Conservation (phyloP, 2,888 invertebrate species). For the Steinernema scapterisci region DNA sequence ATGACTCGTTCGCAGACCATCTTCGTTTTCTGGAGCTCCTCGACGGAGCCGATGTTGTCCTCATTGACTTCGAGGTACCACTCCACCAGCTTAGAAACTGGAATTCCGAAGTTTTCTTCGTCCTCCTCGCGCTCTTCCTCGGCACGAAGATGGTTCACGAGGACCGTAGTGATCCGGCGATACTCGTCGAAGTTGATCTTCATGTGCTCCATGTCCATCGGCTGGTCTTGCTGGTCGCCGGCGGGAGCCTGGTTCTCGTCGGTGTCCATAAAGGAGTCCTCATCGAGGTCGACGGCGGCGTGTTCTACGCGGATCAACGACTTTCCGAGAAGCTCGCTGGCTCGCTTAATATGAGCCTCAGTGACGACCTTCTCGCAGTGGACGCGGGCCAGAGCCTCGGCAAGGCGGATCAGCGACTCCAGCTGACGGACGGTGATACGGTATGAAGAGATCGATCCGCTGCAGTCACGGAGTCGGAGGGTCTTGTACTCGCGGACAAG, state of each 20-base stretch:
- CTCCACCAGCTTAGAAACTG: conserved; percentile 76
- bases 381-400: conserved; percentile 94
- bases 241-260: not conserved
- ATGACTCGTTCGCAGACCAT: conserved; percentile 89
- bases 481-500: conserved; percentile 87
- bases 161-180: conserved; percentile 85
- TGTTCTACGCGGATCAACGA: conserved; percentile 84
- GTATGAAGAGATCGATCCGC: conserved; percentile 37
- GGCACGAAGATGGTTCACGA: conserved; percentile 85
- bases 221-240: not conserved
- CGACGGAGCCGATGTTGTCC: conserved; percentile 75
- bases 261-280: conserved; percentile 72
- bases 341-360: conserved; percentile 86
- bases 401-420: conserved; percentile 90
- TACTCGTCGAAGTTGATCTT: conserved; percentile 88
- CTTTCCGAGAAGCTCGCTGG: conserved; percentile 86
- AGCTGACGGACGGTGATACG: conserved; percentile 94
- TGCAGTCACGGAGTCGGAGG: conserved; percentile 81
- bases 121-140: conserved; percentile 74
- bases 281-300: conserved; percentile 89
- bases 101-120: conserved; percentile 60
- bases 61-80: conserved; percentile 85
- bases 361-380: conserved; percentile 87
- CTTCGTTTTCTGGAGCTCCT: conserved; percentile 84
- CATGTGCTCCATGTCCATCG: conserved; percentile 59